Evolutionary conservation across 64 coral and sea anemone species (phyloP), one percentile per base, ranked within the genome.

Genomic region (Pocillopora verrucosa): DNA sequence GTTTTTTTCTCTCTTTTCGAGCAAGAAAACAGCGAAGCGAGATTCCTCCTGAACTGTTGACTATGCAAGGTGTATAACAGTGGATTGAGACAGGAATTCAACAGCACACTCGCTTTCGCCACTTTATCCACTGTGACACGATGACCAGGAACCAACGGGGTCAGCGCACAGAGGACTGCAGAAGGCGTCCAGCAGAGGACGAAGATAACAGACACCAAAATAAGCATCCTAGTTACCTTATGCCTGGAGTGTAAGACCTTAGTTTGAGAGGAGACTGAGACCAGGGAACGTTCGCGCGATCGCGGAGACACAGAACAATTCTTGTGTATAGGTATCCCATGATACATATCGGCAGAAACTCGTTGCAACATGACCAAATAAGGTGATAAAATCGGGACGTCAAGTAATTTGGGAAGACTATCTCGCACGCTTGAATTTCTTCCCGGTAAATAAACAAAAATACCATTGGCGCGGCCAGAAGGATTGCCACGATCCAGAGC

Each of bases 31-130:
- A 70, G 19, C 25, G 67, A 70, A 70, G 67, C 20, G 67, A 70
- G 2, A 30, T 30, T 70, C 67, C 11, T 70, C 22, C 67, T 24
- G 9, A 70, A 70, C 5, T 70, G 67, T 11, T 70, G n/a, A 5
- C 67, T 70, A 24, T 70, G 10, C 22, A 70, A 24, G 67, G 19
- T 30, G n/a, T 70, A 70, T 24, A 70, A 19, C 20, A 70, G 19
- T 70, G 67, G 67, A 70, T 70, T 30, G 67, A 70, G 67, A 11
- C n/a, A n/a, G 67, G 67, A 70, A 70, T 70, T 70, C 67, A 70
- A 70, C 19, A 70, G 67, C n/a, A 22, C 20, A 70, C 67, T 70
- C 11, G 67, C 67, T 70, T 70, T 30, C 10, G 67, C 67, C 22
- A 24, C n/a, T 2, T 4, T 25, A 70, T 5, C 5, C 19, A 70